phyloP scores from a whole-genome alignment of 2,113 vertebrate genomes.

The Motacilla tschutschensis region DNA sequence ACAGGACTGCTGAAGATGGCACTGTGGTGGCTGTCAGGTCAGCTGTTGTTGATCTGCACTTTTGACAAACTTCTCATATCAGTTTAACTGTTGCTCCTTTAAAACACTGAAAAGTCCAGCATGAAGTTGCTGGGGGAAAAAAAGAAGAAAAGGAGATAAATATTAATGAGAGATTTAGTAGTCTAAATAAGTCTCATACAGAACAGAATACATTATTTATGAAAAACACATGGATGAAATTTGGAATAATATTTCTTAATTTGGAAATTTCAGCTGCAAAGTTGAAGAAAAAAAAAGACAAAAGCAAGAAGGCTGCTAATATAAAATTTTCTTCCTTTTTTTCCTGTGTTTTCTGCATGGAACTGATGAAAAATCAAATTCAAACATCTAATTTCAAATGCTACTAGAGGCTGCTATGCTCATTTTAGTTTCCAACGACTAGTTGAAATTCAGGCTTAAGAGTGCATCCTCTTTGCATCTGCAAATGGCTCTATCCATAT shows the following conservation, averaged over 20 bases:
- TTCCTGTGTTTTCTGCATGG: rapidly evolving
- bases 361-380: neutral
- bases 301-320: neutral
- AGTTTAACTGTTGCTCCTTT: neutral
- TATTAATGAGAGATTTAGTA: neutral
- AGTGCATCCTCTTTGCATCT: conserved; percentile 24
- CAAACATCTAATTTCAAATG: neutral
- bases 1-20: neutral
- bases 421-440: neutral
- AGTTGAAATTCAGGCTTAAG: conserved; percentile 34
- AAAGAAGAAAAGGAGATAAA: neutral
- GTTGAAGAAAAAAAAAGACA: neutral
- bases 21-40: neutral
- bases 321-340: neutral
- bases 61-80: neutral
- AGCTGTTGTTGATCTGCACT: neutral
- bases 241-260: neutral
- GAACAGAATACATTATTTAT: neutral
- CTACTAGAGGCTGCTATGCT: neutral
- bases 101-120: neutral
- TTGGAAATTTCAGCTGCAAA: neutral
- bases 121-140: neutral
- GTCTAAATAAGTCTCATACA: neutral
- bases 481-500: conserved; percentile 51
- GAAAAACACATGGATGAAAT: neutral